Base-by-base conservation (phyloP, 1,140 invertebrate species). In the Magallana ariakensis region DNA sequence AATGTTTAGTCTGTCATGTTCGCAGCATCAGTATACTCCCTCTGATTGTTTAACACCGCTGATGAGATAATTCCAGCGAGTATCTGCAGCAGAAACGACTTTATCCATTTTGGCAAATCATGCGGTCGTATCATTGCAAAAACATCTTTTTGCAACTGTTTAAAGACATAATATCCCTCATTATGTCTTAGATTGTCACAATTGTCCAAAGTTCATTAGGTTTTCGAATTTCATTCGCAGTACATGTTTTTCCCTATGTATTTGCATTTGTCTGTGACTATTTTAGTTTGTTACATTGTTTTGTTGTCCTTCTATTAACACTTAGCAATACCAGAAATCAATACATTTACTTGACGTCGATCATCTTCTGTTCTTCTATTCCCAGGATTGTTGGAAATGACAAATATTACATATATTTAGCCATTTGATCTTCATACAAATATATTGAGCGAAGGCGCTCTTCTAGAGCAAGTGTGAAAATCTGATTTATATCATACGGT, bases 81-180 rank as follows among this genome's bases (percentile, higher is more conserved):
- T 89, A 81, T 90, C 89, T 75, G 89, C 89, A 26, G 89, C 58
- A 46, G 82, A 83, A 33, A 85, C 46, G 82, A 87, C 56, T 75
- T 70, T 60, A 89, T 88, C 83, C 70, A 90, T 55, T 85, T 87
- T 86, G 89, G 84, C 83, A 87, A 46, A 55, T 87, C 90, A 22
- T 90, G 85, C 81, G 89, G 90, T 66, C 87, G 82, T n/a, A 91
- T 90, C 88, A 90, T 91, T 86, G 87, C 90, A 90, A 91, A 91
- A n/a, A 91, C 53, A 86, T 90, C 89, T 86, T 87, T 88, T 54
- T 90, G 87, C n/a, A 90, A 56, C 55, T 55, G 66, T 57, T 62
- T 80, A 55, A 91, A 86, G 15, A 88, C 80, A 10, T 62, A 83
- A 84, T 87, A 91, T n/a, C 90, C 90, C 75, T 90, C 85, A 85